Evolutionary conservation across 2,797 vertebrate genomes (phyloP).

Genomic region (Rousettus madagascariensis): DNA sequence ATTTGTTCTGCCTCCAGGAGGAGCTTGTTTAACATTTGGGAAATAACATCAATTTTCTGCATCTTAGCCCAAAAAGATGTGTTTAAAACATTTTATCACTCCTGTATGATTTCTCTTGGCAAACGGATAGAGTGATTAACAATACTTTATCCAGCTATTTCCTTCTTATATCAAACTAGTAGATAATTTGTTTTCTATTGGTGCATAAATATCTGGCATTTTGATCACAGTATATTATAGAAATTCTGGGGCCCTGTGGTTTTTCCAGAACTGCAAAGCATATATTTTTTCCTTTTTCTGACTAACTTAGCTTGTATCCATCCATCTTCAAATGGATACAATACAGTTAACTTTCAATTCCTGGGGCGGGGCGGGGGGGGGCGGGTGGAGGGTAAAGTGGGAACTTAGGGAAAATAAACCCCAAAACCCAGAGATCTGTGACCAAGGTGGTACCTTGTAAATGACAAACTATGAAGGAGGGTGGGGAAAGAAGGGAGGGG

Average conservation of each 20-base stretch:
- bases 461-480: not conserved
- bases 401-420: not conserved
- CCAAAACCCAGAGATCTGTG: not conserved
- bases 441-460: not conserved
- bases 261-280: not conserved
- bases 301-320: not conserved
- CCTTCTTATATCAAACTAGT: not conserved
- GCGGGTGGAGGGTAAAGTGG: not conserved
- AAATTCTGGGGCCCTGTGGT: not conserved
- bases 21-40: not conserved
- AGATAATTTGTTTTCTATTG: not conserved
- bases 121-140: not conserved
- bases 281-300: not conserved
- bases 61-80: not conserved
- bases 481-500: not conserved
- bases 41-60: not conserved
- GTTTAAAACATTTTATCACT: not conserved
- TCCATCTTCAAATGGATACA: not conserved
- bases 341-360: constrained; percentile 41
- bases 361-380: not conserved
- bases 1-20: not conserved
- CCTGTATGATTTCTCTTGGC: not conserved
- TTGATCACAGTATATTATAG: not conserved
- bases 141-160: not conserved
- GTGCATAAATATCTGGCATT: not conserved